Percentiles rank a stretch among this genome's conserved stretches.
phyloP scores from a whole-genome alignment of 2,113 vertebrate species.

The Connochaetes taurinus region DNA sequence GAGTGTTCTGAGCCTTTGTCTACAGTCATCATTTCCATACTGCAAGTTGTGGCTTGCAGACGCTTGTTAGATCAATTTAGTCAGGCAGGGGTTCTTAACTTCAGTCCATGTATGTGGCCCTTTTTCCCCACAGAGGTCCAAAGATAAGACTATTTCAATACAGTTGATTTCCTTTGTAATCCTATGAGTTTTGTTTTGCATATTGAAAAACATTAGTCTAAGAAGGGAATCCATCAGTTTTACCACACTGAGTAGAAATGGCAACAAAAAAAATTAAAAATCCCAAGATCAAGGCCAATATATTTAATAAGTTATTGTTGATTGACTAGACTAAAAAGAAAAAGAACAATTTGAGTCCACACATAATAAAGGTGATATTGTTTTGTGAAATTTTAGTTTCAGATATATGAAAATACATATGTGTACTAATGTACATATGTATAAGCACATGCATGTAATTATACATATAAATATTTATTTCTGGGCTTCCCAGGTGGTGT shows the following conservation, averaged over 20 bases:
- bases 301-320: neutral
- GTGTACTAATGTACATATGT: neutral
- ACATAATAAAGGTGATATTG: neutral
- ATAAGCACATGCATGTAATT: neutral
- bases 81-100: neutral
- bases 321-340: neutral
- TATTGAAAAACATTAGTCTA: neutral
- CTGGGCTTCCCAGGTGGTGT: neutral
- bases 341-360: neutral
- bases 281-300: neutral
- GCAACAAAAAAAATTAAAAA: neutral
- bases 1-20: neutral
- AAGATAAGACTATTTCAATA: neutral
- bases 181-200: neutral
- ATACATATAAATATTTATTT: slow-evolving; percentile 6
- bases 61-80: neutral
- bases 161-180: neutral
- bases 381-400: slow-evolving; percentile 19
- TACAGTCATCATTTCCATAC: neutral
- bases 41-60: neutral
- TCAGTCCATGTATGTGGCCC: neutral
- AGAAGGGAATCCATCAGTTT: neutral
- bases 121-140: neutral
- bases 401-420: neutral
- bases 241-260: neutral